A percentile compares a stretch with the other conserved stretches of the same genome.
Evolutionary conservation across 2,888 invertebrate genomes (phyloP).

Genomic region (Microctonus aethiopoides): DNA sequence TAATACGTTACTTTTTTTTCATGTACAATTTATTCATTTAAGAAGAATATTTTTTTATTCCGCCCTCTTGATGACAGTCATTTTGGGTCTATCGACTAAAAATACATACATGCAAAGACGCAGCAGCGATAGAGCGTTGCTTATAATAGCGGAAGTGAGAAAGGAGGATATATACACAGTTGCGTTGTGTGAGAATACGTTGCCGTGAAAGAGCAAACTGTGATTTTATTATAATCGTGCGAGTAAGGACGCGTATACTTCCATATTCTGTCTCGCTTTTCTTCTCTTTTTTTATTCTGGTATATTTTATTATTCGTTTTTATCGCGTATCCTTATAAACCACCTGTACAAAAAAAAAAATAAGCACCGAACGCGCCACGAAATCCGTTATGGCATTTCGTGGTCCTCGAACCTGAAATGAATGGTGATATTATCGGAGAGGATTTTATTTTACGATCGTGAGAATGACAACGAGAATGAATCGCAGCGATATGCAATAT

Average conservation of each 20-base stretch:
- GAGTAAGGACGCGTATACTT: conserved; percentile 14
- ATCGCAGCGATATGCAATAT: conserved; percentile 8
- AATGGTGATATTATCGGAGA: not conserved
- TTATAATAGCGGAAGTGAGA: conserved; percentile 35
- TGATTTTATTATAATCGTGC: conserved; percentile 52
- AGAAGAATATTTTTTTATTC: not conserved
- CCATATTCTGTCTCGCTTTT: not conserved
- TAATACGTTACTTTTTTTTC: not conserved
- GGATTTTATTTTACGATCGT: not conserved
- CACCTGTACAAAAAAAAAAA: not conserved
- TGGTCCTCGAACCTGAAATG: conserved; percentile 3
- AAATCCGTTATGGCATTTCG: conserved; percentile 7
- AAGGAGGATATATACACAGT: conserved; percentile 20
- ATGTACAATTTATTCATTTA: not conserved
- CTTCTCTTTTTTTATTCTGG: conserved; percentile 15
- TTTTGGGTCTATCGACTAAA: conserved; percentile 10
- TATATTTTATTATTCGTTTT: not conserved
- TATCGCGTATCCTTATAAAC: not conserved
- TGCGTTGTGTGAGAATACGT: conserved; percentile 43
- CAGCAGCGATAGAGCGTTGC: conserved; percentile 6
- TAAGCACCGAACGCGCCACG: not conserved
- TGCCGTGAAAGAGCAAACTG: conserved; percentile 46
- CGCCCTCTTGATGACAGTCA: conserved; percentile 2
- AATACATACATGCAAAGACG: not conserved
- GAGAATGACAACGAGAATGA: not conserved